A percentile compares a stretch with the other conserved stretches of the same genome.
phyloP scores from a whole-genome alignment of 2,888 invertebrate species.

The Sinohyriopsis cumingii region DNA sequence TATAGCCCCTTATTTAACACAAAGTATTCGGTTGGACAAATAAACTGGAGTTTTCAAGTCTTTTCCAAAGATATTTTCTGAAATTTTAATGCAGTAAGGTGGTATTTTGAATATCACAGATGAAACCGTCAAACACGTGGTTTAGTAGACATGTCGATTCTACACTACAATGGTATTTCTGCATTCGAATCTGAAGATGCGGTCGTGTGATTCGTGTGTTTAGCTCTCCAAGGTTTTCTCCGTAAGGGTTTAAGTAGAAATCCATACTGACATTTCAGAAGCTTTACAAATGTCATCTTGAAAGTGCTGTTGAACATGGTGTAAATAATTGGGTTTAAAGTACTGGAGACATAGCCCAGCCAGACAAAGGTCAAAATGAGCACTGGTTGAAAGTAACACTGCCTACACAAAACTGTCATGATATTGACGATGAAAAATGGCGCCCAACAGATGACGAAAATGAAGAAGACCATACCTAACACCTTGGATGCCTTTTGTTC shows the following conservation, averaged over 20 bases:
- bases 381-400: conserved; percentile 78
- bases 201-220: no score
- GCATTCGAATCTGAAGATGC: no score
- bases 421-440: conserved; percentile 70
- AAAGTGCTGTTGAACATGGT: conserved; percentile 71
- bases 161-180: no score
- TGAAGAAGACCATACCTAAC: conserved; percentile 68
- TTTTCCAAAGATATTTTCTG: no score
- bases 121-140: no score
- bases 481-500: conserved; percentile 97
- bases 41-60: no score
- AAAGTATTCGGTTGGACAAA: no score
- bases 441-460: conserved; percentile 70
- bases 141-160: no score
- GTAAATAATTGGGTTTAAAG: conserved; percentile 72
- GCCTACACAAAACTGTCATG: conserved; percentile 79
- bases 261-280: conserved; percentile 62
- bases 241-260: conserved; percentile 45
- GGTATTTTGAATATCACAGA: no score
- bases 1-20: no score
- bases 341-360: conserved; percentile 70
- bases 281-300: conserved; percentile 65
- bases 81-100: no score
- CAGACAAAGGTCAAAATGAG: conserved; percentile 67
- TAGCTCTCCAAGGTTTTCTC: conserved; percentile 11